Evolutionary conservation across 1,140 invertebrate species (phyloP).

Genomic region (Pseudomyrmex pallidus): DNA sequence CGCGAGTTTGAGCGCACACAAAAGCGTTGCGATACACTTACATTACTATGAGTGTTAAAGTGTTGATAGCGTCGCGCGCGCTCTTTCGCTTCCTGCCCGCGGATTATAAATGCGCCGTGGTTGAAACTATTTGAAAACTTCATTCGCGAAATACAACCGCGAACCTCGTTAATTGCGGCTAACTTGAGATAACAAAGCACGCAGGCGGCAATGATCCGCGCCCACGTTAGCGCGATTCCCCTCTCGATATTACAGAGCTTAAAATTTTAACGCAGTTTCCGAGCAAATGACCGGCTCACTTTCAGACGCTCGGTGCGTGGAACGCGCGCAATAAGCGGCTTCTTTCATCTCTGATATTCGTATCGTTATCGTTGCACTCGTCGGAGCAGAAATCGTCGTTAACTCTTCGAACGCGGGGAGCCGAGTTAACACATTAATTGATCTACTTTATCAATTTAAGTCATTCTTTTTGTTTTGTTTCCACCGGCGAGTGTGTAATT

Average conservation of each 20-base stretch:
- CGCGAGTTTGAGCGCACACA: background rate
- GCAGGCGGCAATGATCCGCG: background rate
- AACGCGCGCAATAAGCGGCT: constrained; percentile 6
- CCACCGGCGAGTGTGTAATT: constrained; percentile 14
- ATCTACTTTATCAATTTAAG: no score
- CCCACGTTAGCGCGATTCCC: constrained; percentile 2
- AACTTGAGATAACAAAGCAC: background rate
- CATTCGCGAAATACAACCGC: background rate
- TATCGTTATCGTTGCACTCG: constrained; percentile 9
- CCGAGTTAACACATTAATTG: background rate
- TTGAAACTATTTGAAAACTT: background rate
- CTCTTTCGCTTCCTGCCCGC: background rate
- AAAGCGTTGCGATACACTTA: background rate
- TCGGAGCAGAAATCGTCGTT: constrained; percentile 10
- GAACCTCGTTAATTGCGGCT: constrained; percentile 5
- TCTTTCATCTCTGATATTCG: constrained; percentile 23
- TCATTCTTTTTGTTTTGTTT: no score
- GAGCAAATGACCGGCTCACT: constrained; percentile 7
- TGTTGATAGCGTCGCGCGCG: background rate
- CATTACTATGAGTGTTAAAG: background rate
- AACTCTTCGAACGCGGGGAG: background rate
- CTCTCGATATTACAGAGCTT: background rate
- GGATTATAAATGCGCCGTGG: background rate
- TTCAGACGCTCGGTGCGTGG: background rate
- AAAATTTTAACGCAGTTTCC: constrained; percentile 21